Evolutionary conservation across 2,113 vertebrate species (phyloP), one percentile per base, ranked within the genome.

Genomic region (Gyps fulvus): DNA sequence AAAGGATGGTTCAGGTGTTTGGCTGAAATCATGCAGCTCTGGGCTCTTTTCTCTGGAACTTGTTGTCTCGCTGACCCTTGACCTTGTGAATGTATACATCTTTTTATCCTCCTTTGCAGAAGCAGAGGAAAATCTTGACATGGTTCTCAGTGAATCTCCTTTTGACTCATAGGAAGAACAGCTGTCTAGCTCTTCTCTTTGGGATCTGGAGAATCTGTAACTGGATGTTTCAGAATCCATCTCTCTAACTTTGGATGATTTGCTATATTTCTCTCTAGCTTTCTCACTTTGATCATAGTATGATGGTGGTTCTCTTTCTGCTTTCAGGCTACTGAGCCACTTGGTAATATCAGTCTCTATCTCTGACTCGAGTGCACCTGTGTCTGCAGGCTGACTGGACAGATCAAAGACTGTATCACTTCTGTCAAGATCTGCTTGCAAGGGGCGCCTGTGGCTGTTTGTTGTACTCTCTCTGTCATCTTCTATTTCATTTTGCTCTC

Each of bases 321-420:
- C 97, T 89, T 98, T 96, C 63, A 99, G 98, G 34, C 98, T 98
- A 19, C 89, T 94, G 49, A 99, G 98, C 99, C 99, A 99, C 85
- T 98, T 98, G 32, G 98, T 98, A 27, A 99, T 85, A 81, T 95
- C 99, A 66, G 96, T 97, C 47, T 98, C 95, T 69, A 32, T 85
- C 23, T 98, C 98, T 62, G 89, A 85, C 50, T 92, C 97, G 0
- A 90, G 96, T 59, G 97, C 93, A 14, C 79, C 57, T 52, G 76
- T 55, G 17, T 66, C 96, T 52, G 97, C 97, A 2, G 92, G 97
- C 18, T 96, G 97, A 25, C 98, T 97, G 1, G 95, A 98, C 17
- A 55, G 71, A 96, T 91, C 96, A 58, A 96, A 87, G 74, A 36
- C 96, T 71, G 94, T 97, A 92, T 95, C 97, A 2, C 65, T 95